phyloP scores from a whole-genome alignment of 1,140 invertebrate genomes.

The Listronotus oregonensis region DNA sequence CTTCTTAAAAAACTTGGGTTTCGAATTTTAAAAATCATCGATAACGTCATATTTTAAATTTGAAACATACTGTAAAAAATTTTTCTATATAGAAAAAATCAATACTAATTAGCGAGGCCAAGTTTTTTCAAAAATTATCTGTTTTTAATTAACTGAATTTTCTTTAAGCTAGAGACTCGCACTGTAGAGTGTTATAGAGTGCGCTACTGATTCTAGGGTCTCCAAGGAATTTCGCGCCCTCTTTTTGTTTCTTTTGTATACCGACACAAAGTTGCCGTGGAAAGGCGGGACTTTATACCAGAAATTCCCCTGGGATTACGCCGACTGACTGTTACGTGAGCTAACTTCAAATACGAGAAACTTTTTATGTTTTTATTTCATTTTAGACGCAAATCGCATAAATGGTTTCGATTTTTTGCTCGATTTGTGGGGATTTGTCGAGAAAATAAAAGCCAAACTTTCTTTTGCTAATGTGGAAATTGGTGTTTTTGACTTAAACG shows the following conservation, averaged over 20 bases:
- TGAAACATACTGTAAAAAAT: no score
- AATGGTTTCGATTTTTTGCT: slow-evolving; percentile 32
- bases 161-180: no score
- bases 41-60: no score
- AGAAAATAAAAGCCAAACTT: slow-evolving; percentile 10
- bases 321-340: slow-evolving; percentile 29
- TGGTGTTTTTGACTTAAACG: no score
- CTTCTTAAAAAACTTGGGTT: no score
- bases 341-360: slow-evolving; percentile 24
- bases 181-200: no score
- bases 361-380: slow-evolving; percentile 22
- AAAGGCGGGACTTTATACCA: slow-evolving; percentile 21
- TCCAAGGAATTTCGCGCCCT: slow-evolving; percentile 7
- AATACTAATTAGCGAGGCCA: no score
- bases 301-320: slow-evolving; percentile 25
- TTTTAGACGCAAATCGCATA: slow-evolving; percentile 23
- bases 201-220: slow-evolving; percentile 12
- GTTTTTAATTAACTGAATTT: no score
- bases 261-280: slow-evolving; percentile 30
- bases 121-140: no score
- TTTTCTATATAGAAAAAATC: no score
- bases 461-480: slow-evolving; percentile 5
- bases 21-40: no score
- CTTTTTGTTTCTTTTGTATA: slow-evolving; percentile 34
- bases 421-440: slow-evolving; percentile 20